Conservation (phyloP, 2,113 vertebrate genomes). For the Pelusios castaneus region DNA sequence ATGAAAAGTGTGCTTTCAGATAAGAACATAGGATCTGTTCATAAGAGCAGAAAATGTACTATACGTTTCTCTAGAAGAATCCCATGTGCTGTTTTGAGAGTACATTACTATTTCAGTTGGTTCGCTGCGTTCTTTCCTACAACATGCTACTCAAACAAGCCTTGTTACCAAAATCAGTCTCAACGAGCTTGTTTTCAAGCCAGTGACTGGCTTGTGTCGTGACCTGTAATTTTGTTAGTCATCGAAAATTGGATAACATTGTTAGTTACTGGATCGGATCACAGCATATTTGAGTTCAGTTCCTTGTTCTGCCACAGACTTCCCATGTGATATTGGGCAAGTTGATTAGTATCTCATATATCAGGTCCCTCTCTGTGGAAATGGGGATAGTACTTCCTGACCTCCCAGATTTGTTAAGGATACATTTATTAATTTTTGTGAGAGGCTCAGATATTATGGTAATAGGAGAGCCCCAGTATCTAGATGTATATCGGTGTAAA, state of each 20-base stretch:
- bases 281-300: too few species aligned
- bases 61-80: not conserved
- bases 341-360: too few species aligned
- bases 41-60: not conserved
- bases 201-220: not conserved
- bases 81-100: not conserved
- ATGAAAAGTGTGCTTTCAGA: not conserved
- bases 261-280: too few species aligned
- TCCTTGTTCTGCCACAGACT: not conserved
- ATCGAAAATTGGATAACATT: too few species aligned
- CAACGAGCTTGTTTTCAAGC: not conserved
- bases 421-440: too few species aligned
- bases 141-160: not conserved
- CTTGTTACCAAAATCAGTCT: accelerated
- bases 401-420: too few species aligned
- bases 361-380: too few species aligned
- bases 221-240: not conserved
- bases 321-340: accelerated
- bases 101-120: not conserved
- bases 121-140: not conserved
- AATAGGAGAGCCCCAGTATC: not conserved
- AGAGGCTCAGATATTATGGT: too few species aligned
- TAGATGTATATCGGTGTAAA: not conserved
- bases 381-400: too few species aligned
- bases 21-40: not conserved